A percentile compares a stretch with the other conserved stretches of the same genome.
phyloP scores from a whole-genome alignment of 2,888 invertebrate genomes.

The Coecobrya sp. region DNA sequence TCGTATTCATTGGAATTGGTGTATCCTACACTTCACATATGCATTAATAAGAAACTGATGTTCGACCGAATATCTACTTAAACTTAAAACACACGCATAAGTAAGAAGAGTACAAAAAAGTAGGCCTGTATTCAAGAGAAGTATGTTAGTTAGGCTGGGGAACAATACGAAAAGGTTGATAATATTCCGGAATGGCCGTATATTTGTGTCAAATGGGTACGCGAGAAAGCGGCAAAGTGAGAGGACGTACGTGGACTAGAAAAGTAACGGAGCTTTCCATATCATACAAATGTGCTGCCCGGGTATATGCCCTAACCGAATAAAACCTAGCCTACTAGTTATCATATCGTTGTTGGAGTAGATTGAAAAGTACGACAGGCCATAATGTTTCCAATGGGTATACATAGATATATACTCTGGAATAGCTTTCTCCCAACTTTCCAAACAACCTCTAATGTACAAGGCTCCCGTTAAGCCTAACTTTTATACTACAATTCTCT shows the following conservation, averaged over 20 bases:
- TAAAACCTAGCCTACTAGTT: neutral
- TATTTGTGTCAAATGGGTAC: conserved; percentile 30
- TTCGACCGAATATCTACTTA: neutral
- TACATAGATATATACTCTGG: neutral
- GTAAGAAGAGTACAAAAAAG: neutral
- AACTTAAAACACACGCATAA: neutral
- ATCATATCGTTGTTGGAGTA: neutral
- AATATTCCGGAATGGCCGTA: conserved; percentile 15
- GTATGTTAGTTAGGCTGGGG: neutral
- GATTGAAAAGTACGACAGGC: conserved; percentile 28
- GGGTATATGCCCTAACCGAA: neutral
- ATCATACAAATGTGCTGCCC: neutral
- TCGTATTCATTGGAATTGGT: conserved; percentile 60
- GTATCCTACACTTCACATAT: neutral
- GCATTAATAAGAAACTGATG: neutral
- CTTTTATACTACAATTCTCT: neutral
- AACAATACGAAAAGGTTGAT: conserved; percentile 28
- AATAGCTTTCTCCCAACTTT: neutral
- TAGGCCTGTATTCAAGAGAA: neutral
- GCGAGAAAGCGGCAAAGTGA: neutral
- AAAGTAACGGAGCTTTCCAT: conserved; percentile 11
- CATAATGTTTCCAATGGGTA: neutral
- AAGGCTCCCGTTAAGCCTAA: neutral
- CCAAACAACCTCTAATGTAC: conserved; percentile 4
- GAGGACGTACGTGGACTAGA: neutral